These are phyloP conservation scores for Laticauda colubrina DNA, from an alignment of 2,113 vertebrate species.

Conservation along the genomic window DNA sequence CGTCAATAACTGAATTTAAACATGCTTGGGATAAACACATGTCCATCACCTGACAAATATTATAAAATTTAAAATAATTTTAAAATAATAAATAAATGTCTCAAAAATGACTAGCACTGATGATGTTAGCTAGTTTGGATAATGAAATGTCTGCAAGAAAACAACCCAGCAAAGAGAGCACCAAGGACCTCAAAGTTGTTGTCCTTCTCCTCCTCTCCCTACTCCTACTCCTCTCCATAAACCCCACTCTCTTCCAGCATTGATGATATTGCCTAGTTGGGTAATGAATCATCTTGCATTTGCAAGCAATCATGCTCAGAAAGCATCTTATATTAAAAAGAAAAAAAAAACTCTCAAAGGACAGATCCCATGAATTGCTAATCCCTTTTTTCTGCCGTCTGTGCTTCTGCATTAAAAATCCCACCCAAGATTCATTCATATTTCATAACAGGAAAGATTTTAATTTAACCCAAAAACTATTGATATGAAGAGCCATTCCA, in stretches of 20 bases:
- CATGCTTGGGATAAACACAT: too few species aligned
- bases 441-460: constrained; percentile 11
- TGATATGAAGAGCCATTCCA: neutral
- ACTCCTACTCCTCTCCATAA: neutral
- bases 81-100: neutral
- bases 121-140: neutral
- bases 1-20: too few species aligned
- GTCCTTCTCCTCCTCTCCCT: too few species aligned
- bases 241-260: neutral
- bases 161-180: neutral
- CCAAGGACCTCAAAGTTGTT: too few species aligned
- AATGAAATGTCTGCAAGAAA: neutral
- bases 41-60: neutral
- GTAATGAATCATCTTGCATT: neutral
- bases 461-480: neutral
- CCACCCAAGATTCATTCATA: neutral
- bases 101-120: neutral
- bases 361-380: neutral
- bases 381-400: neutral
- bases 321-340: neutral
- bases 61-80: neutral
- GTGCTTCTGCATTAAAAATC: neutral
- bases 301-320: neutral
- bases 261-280: neutral
- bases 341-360: neutral